Evolutionary conservation across 2,113 vertebrate species (phyloP).

Genomic region (Hippocampus guttulatus): DNA sequence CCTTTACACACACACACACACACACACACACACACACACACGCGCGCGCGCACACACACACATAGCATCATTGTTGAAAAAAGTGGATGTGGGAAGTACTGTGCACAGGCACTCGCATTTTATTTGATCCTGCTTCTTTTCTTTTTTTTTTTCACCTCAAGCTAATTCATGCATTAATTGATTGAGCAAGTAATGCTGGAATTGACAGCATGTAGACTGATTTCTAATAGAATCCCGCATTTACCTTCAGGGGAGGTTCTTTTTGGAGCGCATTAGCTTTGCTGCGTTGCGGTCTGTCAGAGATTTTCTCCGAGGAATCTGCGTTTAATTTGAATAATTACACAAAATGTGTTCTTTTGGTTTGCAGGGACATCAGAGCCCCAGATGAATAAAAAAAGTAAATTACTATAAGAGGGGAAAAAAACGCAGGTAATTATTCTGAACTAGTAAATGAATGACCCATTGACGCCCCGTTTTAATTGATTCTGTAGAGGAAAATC

Average conservation of each 20-base stretch:
- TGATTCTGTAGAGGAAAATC: slow-evolving; percentile 68
- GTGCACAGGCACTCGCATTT: slow-evolving; percentile 15
- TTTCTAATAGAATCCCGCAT: slow-evolving; percentile 49
- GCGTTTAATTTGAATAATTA: slow-evolving; percentile 68
- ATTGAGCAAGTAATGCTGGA: slow-evolving; percentile 31
- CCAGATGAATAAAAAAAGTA: slow-evolving; percentile 74
- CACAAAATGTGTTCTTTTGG: slow-evolving; percentile 58
- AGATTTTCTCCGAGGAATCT: slow-evolving; percentile 60
- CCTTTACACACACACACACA: slow-evolving; percentile 7
- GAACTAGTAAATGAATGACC: slow-evolving; percentile 73
- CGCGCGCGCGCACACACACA: not conserved
- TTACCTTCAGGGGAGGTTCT: slow-evolving; percentile 56
- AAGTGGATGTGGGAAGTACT: slow-evolving; percentile 39
- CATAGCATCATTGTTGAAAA: slow-evolving; percentile 30
- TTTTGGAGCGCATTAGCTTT: slow-evolving; percentile 59
- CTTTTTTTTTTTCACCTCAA: not conserved
- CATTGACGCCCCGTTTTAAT: slow-evolving; percentile 68
- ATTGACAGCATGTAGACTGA: slow-evolving; percentile 48
- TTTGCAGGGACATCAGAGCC: slow-evolving; percentile 64
- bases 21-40: slow-evolving; percentile 1
- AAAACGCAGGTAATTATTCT: slow-evolving; percentile 78
- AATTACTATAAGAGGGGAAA: slow-evolving; percentile 69
- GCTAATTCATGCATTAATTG: slow-evolving; percentile 36
- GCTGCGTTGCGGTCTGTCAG: slow-evolving; percentile 41
- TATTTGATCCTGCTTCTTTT: slow-evolving; percentile 10